Evolutionary conservation across 2,797 vertebrate species (phyloP), one percentile per base, ranked within the genome.

Genomic region (Prunella strophiata): DNA sequence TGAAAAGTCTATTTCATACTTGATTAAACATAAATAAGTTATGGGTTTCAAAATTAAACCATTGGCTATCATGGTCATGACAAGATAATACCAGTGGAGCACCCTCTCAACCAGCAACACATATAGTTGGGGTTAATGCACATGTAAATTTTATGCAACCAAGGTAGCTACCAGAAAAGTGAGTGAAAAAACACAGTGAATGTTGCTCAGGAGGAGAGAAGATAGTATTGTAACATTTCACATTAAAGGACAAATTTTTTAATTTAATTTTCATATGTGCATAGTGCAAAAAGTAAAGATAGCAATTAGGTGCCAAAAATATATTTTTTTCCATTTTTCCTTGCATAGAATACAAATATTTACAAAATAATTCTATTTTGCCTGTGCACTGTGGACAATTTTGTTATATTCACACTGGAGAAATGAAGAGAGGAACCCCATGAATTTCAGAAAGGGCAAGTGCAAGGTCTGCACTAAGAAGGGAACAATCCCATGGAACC

Each of bases 71-170:
- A 32, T 62, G 13, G 23, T 91, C 11, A 47, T 63, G 40, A 50
- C 13, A 62, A 67, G 22, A 38, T 27, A 19, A 66, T n/a, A 48
- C 3, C 51, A 59, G 58, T 7, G 36, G 7, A 73, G 5, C 16
- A 26, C 0, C 7, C 4, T 78, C 13, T 54, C 70, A 80, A 32
- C 5, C 7, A 30, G 15, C 54, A 66, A 51, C n/a, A 30, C 9
- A 16, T 36, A 40, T 13, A 42, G 36, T 13, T 51, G 11, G 10
- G 65, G 23, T 9, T 65, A 61, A 48, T 27, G 5, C 18, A 68
- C 0, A 0, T 5, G 10, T 16, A 43, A 43, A 47, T 57, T 61
- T 73, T 27, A 40, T 51, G 38, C 16, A 70, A 12, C 10, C 0
- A 9, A 80, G 18, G 14, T 5, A 51, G 25, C 67, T 70, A 47